Evolutionary conservation across 1,140 invertebrate genomes (phyloP).

Genomic region (Drosophila willistoni): DNA sequence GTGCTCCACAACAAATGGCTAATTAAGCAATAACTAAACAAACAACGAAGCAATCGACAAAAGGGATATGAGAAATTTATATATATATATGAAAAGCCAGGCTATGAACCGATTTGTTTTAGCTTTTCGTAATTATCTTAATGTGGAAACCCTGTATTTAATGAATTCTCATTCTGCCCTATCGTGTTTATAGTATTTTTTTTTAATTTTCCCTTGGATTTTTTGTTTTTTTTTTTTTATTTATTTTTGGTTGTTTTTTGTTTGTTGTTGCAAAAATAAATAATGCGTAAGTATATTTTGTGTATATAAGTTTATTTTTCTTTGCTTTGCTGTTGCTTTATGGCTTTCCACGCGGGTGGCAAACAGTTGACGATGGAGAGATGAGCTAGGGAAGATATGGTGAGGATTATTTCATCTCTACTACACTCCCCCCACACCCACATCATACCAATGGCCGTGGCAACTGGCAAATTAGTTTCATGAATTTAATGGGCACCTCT

Average conservation of each 20-base stretch:
- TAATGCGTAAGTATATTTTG: slow-evolving; percentile 78
- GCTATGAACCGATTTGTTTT: no score
- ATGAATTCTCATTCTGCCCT: slow-evolving; percentile 50
- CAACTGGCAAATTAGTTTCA: slow-evolving; percentile 72
- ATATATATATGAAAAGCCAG: no score
- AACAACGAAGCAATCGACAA: no score
- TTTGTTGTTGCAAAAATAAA: slow-evolving; percentile 67
- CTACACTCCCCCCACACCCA: background rate
- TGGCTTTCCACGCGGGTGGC: slow-evolving; percentile 77
- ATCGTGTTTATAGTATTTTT: slow-evolving; percentile 51
- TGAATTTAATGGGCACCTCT: slow-evolving; percentile 40
- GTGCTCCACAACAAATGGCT: slow-evolving; percentile 23
- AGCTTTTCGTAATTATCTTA: background rate
- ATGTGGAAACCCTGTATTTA: slow-evolving; percentile 21
- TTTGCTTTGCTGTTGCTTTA: slow-evolving; percentile 58
- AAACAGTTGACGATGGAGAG: slow-evolving; percentile 38
- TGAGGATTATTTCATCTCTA: slow-evolving; percentile 12
- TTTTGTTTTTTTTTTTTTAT: no score
- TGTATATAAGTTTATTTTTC: slow-evolving; percentile 78
- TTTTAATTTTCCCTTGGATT: slow-evolving; percentile 35
- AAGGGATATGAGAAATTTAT: no score
- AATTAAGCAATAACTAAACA: no score
- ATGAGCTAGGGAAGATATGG: slow-evolving; percentile 21
- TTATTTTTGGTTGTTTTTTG: slow-evolving; percentile 42
- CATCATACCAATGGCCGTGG: background rate